phyloP scores from a whole-genome alignment of 1,140 invertebrate species.

The Saccostrea echinata region DNA sequence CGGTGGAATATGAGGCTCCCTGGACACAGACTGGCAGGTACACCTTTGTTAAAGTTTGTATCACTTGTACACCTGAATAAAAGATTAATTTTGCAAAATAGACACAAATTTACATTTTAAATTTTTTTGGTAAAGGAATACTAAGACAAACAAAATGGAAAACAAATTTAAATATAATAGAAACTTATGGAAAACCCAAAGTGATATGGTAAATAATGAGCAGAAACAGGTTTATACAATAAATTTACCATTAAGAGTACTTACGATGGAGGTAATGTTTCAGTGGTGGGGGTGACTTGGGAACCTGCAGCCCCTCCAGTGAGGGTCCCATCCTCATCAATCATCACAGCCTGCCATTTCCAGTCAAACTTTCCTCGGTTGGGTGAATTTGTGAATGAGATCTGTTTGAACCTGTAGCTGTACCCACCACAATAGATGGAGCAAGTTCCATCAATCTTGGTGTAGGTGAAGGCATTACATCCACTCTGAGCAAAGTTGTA shows the following conservation, averaged over 20 bases:
- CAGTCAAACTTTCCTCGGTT: constrained; percentile 64
- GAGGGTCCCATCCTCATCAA: constrained; percentile 70
- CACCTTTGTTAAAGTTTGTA: constrained; percentile 7
- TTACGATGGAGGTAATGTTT: not conserved
- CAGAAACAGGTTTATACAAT: no score
- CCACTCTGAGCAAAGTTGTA: constrained; percentile 64
- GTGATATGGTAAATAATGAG: no score
- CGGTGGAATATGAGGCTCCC: constrained; percentile 67
- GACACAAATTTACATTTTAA: no score
- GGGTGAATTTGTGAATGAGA: constrained; percentile 60
- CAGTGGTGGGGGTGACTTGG: not conserved
- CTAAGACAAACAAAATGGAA: no score
- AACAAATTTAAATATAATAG: no score
- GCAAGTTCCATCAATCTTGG: constrained; percentile 64
- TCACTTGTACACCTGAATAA: not conserved
- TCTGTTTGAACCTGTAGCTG: constrained; percentile 50
- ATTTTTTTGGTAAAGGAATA: no score
- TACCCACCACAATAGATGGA: constrained; percentile 61
- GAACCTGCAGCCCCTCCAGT: constrained; percentile 36
- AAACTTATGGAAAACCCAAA: no score
- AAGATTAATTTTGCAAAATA: not conserved
- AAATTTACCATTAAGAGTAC: not conserved
- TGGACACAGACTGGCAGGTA: constrained; percentile 58
- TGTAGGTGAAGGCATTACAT: constrained; percentile 59
- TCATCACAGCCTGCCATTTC: constrained; percentile 66